Evolutionary conservation across 1,140 invertebrate genomes (phyloP).

Genomic region (Agraylea sexmaculata): DNA sequence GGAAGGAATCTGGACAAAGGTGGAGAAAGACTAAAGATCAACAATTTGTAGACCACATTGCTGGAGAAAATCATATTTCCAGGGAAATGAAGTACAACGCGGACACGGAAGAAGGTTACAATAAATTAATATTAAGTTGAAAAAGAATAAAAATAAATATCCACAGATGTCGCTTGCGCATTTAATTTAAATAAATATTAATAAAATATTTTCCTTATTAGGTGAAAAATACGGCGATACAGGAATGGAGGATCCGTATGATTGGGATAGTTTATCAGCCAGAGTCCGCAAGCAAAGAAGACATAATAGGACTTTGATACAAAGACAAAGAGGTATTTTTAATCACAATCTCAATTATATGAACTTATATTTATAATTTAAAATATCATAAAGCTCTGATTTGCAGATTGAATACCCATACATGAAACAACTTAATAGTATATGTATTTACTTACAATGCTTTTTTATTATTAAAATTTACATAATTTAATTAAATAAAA

Average conservation of each 20-base stretch:
- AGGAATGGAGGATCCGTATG: slow-evolving; percentile 47
- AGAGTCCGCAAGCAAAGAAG: slow-evolving; percentile 53
- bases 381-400: no score
- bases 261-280: slow-evolving; percentile 65
- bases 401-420: no score
- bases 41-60: slow-evolving; percentile 63
- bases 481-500: no score
- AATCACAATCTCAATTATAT: no score
- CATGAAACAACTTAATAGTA: background rate
- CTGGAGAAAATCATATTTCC: slow-evolving; percentile 57
- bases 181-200: slow-evolving; percentile 1
- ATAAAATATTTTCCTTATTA: slow-evolving; percentile 15
- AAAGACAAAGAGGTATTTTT: slow-evolving; percentile 30
- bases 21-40: slow-evolving; percentile 46
- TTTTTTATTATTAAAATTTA: slow-evolving; percentile 1
- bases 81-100: slow-evolving; percentile 66
- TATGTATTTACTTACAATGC: background rate
- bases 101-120: slow-evolving; percentile 57
- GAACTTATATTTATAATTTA: no score
- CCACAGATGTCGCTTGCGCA: background rate
- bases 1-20: slow-evolving; percentile 28
- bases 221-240: slow-evolving; percentile 50
- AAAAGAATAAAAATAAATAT: background rate
- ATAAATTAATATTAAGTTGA: background rate
- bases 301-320: slow-evolving; percentile 32